Evolutionary conservation across 2,113 vertebrate genomes (phyloP).

Genomic region (Muntiacus reevesi): DNA sequence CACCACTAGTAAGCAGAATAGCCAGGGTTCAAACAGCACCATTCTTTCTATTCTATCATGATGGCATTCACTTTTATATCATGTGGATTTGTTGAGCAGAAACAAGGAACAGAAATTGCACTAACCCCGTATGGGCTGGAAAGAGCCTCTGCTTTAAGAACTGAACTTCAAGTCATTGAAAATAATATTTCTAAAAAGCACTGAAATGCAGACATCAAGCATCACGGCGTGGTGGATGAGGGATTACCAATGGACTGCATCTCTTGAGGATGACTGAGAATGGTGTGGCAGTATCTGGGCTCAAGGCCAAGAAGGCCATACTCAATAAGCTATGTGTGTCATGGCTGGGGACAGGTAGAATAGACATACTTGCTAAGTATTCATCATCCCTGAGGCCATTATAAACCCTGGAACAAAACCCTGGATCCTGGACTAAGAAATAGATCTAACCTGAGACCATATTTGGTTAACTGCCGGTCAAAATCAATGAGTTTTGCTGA

Average conservation of each 20-base stretch:
- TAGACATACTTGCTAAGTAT: neutral
- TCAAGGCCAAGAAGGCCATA: neutral
- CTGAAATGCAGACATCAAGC: neutral
- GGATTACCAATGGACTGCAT: neutral
- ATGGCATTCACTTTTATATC: neutral
- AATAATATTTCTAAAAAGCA: neutral
- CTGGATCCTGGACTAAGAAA: neutral
- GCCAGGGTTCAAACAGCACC: neutral
- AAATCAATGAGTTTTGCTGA: neutral
- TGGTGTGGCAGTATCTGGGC: neutral
- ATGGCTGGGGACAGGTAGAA: neutral
- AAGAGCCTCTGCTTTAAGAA: neutral
- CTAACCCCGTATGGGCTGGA: neutral
- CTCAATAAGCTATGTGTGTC: neutral
- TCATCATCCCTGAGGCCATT: neutral
- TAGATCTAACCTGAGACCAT: neutral
- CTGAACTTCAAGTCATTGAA: neutral
- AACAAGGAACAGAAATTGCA: neutral
- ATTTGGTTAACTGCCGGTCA: neutral
- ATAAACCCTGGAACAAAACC: neutral
- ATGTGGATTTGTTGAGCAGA: neutral
- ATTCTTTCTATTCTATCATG: neutral
- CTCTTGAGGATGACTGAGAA: neutral
- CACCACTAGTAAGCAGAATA: neutral
- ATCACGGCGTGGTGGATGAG: neutral